Conservation (phyloP, 2,797 vertebrate species). For the Sphaeramia orbicularis region DNA sequence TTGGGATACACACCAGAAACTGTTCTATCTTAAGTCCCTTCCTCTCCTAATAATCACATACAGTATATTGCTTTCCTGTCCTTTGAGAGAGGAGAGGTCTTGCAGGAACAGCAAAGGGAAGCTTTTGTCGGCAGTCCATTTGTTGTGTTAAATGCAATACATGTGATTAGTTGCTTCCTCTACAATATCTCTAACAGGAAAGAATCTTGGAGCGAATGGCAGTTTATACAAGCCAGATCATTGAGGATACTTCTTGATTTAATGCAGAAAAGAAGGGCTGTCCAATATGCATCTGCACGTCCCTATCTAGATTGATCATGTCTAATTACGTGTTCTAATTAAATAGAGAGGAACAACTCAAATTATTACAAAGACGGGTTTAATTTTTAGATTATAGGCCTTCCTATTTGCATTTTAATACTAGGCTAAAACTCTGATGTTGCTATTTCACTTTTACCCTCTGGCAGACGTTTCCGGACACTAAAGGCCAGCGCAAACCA, state of each 20-base stretch:
- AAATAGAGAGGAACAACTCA: neutral
- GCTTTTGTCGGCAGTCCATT: conserved; percentile 25
- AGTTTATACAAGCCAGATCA: conserved; percentile 48
- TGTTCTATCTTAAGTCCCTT: conserved; percentile 42
- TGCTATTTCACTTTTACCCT: no score
- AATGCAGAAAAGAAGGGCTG: conserved; percentile 25
- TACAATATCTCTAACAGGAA: conserved; percentile 40
- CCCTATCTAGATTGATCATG: conserved; percentile 4
- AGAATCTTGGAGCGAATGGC: conserved; percentile 13
- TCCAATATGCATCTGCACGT: conserved; percentile 16
- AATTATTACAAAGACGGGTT: neutral
- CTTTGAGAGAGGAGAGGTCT: conserved; percentile 20
- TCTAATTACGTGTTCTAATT: conserved; percentile 2
- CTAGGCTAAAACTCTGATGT: no score
- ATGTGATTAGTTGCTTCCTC: conserved; percentile 54
- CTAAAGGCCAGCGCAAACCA: no score
- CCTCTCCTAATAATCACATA: conserved; percentile 40
- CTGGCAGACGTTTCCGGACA: no score
- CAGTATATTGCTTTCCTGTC: conserved; percentile 34
- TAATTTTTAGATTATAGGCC: neutral
- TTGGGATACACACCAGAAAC: conserved; percentile 50
- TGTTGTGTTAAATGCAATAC: conserved; percentile 37
- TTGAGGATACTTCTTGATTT: conserved; percentile 28
- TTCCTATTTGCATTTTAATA: neutral
- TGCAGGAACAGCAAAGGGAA: conserved; percentile 60